Evolutionary conservation across 1,140 invertebrate species (phyloP).

Genomic region (Drosophila lacteicornis): DNA sequence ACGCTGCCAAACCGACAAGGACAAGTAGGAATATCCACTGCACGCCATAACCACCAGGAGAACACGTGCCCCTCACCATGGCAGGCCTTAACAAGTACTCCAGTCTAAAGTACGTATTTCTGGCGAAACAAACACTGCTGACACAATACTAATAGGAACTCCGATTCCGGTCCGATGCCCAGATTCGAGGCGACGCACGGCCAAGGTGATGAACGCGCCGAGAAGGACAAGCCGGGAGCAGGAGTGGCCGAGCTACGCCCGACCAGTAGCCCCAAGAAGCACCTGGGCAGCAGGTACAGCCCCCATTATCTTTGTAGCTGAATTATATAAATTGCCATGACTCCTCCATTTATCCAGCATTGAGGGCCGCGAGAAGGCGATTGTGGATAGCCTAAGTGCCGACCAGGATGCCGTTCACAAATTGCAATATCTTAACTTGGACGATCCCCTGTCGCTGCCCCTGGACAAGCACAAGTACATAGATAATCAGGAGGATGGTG

Average conservation of each 20-base stretch:
- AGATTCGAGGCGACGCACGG: conserved; percentile 66
- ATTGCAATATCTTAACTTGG: conserved; percentile 69
- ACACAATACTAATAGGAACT: background rate
- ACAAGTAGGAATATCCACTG: background rate
- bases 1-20: conserved; percentile 6
- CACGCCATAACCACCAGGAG: background rate
- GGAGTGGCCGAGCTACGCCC: conserved; percentile 3
- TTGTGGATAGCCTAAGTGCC: conserved; percentile 62
- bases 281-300: conserved; percentile 45
- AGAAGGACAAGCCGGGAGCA: conserved; percentile 17
- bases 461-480: conserved; percentile 83
- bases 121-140: background rate
- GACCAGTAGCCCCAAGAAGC: conserved; percentile 36
- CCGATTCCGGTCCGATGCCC: background rate
- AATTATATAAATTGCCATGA: conserved; percentile 41
- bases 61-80: conserved; percentile 48
- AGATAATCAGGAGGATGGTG: conserved; percentile 86
- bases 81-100: conserved; percentile 78
- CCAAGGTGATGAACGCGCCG: conserved; percentile 34
- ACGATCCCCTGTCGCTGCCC: conserved; percentile 72
- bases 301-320: background rate
- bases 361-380: conserved; percentile 59
- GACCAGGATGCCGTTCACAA: conserved; percentile 63
- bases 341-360: conserved; percentile 21
- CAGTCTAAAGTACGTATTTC: conserved; percentile 69